Evolutionary conservation across 1,140 invertebrate genomes (phyloP).

Genomic region (Pygmarrhopalites habei): DNA sequence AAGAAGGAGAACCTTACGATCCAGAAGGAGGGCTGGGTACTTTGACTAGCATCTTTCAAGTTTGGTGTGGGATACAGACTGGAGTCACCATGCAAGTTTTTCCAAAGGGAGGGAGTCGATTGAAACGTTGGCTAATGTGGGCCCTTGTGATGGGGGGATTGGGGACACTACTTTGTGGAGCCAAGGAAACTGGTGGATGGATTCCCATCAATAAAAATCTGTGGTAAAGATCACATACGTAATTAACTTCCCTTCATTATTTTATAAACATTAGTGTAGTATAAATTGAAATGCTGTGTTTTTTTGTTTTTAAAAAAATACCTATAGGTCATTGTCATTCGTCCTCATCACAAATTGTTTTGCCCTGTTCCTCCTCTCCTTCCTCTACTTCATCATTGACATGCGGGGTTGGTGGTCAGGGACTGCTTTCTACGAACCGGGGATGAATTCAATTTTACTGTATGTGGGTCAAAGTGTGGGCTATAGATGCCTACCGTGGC

Average conservation of each 20-base stretch:
- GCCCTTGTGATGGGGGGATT: constrained; percentile 45
- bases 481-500: constrained; percentile 46
- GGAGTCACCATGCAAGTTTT: constrained; percentile 42
- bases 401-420: constrained; percentile 49
- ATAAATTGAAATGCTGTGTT: too few relatives aligned
- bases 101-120: constrained; percentile 16
- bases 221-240: constrained; percentile 49
- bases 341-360: constrained; percentile 47
- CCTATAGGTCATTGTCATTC: constrained; percentile 40
- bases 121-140: constrained; percentile 47
- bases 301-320: neutral
- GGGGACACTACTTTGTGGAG: constrained; percentile 46
- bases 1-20: constrained; percentile 56
- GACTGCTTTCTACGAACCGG: constrained; percentile 50
- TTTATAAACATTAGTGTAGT: too few relatives aligned
- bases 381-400: constrained; percentile 50
- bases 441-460: constrained; percentile 53
- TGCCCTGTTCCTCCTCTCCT: constrained; percentile 48
- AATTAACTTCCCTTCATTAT: too few relatives aligned
- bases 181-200: constrained; percentile 48
- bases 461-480: constrained; percentile 50
- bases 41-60: constrained; percentile 49
- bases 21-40: constrained; percentile 68
- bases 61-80: constrained; percentile 55
- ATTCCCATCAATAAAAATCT: constrained; percentile 57